Base-by-base conservation (phyloP, 2,888 invertebrate genomes). In the Zygaena filipendulae region DNA sequence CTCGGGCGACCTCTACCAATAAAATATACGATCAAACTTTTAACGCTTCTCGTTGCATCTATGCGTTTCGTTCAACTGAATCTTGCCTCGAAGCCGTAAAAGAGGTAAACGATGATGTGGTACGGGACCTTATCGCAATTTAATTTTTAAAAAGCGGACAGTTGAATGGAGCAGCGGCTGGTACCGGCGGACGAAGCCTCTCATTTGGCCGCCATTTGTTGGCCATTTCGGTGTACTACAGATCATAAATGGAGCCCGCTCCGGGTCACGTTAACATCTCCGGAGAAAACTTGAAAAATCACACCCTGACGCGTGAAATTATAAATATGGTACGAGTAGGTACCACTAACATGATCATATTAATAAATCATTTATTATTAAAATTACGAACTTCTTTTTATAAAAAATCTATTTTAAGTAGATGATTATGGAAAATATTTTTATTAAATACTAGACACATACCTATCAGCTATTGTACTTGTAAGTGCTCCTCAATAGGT, bases 171-270 rank as follows among this genome's bases (percentile, higher is more conserved):
- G 57, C 59, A 53, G 58, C 59, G 62, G 57, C 58, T 67, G 58
- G 61, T 57, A 59, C 61, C 69, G 70, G 68, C 67, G 61, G 58
- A 59, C 61, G 67, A 72, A 77, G 72, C 75, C 79, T 77, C 77
- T 79, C 74, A 79, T 79, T 77, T 79, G 72, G 63, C 68, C 62
- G 72, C 79, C 68, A 79, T 79, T 79, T 79, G 79, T 72, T 75
- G 77, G 75, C 68, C 77, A 75, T 77, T 79, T 72, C 74, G 69
- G 74, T 74, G 68, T 63, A 68, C n/a, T n/a, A n/a, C 70, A 66
- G 69, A 72, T 77, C 79, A 71, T 77, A 77, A 79, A 74, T 72
- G 74, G 74, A 69, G 59, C 72, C 67, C 66, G 67, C 68, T 72
- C 46, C 66, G 53, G 75, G 70, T 74, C 75, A 75, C 69, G 75